Conservation (phyloP, 2,113 vertebrate species). For the Otocyon megalotis region DNA sequence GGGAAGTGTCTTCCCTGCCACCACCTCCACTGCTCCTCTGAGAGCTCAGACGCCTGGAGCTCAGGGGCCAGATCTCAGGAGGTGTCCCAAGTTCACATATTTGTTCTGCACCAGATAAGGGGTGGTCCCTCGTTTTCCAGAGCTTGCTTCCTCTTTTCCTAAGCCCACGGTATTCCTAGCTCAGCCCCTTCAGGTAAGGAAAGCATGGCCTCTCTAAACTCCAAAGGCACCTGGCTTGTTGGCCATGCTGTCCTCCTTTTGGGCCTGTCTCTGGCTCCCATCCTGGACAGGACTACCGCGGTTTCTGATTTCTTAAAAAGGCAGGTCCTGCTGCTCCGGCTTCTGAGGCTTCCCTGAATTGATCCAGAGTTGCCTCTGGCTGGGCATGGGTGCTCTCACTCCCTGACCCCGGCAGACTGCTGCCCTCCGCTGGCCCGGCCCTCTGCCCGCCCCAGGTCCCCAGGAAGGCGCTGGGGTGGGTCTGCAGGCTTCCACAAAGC, state of each 20-base stretch:
- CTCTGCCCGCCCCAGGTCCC: rapidly evolving
- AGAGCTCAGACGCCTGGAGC: not conserved
- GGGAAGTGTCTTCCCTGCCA: not conserved
- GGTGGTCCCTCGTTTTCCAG: not conserved
- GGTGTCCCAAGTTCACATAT: not conserved
- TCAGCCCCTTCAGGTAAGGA: not conserved
- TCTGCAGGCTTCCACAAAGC: not conserved
- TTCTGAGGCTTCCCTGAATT: not conserved
- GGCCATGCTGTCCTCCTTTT: not conserved
- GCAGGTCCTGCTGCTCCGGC: not conserved
- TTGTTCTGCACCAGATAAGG: not conserved
- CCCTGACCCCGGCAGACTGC: not conserved
- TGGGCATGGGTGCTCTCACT: not conserved
- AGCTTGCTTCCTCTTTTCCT: not conserved
- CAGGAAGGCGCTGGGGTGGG: rapidly evolving
- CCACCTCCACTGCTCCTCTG: not conserved
- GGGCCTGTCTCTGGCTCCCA: not conserved
- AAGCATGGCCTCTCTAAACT: not conserved
- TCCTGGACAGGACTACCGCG: not conserved
- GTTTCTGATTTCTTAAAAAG: not conserved
- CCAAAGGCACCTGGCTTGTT: not conserved
- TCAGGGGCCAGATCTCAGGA: not conserved
- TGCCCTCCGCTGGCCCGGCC: not conserved
- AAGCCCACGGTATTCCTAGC: not conserved
- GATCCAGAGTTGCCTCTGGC: not conserved